Evolutionary conservation across 2,888 invertebrate genomes (phyloP).

Genomic region (Hyalella azteca): DNA sequence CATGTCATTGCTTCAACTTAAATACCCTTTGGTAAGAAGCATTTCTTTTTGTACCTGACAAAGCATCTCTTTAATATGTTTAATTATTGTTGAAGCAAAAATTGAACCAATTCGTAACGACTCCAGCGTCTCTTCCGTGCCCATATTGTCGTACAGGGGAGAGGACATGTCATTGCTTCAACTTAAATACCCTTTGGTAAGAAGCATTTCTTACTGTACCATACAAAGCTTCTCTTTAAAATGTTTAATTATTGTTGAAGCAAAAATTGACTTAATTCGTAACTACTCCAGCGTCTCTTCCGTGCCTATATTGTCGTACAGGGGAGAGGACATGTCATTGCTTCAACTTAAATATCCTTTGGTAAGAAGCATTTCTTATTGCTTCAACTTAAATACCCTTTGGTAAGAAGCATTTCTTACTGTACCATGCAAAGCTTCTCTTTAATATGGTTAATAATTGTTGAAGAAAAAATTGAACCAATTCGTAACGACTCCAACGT

Average conservation of each 20-base stretch:
- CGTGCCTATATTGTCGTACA: conserved; percentile 50
- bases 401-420: conserved; percentile 48
- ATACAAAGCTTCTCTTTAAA: too few relatives aligned
- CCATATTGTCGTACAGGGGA: conserved; percentile 48
- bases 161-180: conserved; percentile 42
- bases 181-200: conserved; percentile 54
- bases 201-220: too few relatives aligned
- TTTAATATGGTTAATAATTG: too few relatives aligned
- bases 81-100: too few relatives aligned
- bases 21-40: conserved; percentile 52
- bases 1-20: conserved; percentile 41
- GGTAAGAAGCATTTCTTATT: too few relatives aligned
- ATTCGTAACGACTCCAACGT: conserved; percentile 86
- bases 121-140: conserved; percentile 70
- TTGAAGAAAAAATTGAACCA: too few relatives aligned
- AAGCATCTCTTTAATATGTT: too few relatives aligned
- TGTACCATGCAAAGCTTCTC: too few relatives aligned
- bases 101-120: too few relatives aligned
- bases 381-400: conserved; percentile 51
- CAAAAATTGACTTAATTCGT: too few relatives aligned
- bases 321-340: conserved; percentile 42
- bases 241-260: too few relatives aligned
- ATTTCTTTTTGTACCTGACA: too few relatives aligned
- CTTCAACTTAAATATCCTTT: conserved; percentile 48
- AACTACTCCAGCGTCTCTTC: conserved; percentile 78